A percentile compares a stretch with the other conserved stretches of the same genome.
These are phyloP conservation scores for Aurelia sp. DNA, from an alignment of 30 jellyfish, hydroid and myxozoan genomes.

Conservation along the genomic window DNA sequence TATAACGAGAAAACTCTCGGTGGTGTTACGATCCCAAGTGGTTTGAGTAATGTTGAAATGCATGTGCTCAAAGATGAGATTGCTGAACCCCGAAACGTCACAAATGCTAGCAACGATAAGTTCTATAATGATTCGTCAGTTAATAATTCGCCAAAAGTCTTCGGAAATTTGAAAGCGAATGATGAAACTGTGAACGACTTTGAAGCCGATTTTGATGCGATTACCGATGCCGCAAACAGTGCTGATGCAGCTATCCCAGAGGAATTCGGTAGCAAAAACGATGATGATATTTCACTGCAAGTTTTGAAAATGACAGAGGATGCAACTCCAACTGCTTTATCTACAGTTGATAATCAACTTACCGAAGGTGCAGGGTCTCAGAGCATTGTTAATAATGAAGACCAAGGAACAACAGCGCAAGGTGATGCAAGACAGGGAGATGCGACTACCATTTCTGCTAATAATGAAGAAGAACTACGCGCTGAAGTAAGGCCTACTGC, in stretches of 20 bases:
- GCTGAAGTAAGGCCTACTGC: too few species aligned
- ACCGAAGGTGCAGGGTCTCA: neutral
- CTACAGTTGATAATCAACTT: neutral
- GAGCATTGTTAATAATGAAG: neutral
- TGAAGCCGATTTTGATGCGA: constrained; percentile 71
- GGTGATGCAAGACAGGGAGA: neutral
- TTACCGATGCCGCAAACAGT: constrained; percentile 57
- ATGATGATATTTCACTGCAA: constrained; percentile 36
- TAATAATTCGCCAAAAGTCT: neutral
- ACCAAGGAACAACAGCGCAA: neutral
- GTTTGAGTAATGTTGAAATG: constrained; percentile 13
- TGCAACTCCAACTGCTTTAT: neutral
- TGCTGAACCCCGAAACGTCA: neutral
- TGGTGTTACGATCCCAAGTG: neutral
- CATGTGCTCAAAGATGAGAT: constrained; percentile 8
- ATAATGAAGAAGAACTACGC: too few species aligned
- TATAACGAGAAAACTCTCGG: constrained; percentile 12
- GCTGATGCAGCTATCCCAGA: constrained; percentile 39
- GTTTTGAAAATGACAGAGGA: constrained; percentile 6
- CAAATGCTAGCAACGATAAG: neutral
- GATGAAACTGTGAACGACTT: constrained; percentile 51
- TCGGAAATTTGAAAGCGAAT: constrained; percentile 54
- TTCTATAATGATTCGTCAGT: neutral
- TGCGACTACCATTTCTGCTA: neutral
- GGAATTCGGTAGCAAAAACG: neutral